Percentiles rank a stretch among this genome's conserved stretches.
Conservation (phyloP, 2,888 invertebrate species). For the Nipponacmea schrenckii region DNA sequence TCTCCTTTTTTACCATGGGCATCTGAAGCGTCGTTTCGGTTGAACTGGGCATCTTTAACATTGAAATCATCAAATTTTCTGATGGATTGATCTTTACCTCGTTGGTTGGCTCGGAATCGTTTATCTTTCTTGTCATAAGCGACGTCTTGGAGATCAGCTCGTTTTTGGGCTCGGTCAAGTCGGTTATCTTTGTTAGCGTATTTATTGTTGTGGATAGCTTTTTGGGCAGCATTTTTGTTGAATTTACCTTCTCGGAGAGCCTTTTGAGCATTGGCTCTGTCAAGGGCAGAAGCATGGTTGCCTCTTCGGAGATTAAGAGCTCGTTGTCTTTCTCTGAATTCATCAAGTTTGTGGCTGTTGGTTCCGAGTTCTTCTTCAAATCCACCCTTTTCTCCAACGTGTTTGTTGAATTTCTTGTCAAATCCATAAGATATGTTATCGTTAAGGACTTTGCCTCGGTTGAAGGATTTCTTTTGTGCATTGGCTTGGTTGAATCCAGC, state of each 20-base stretch:
- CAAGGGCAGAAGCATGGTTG: slow-evolving; percentile 25
- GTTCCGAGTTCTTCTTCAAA: slow-evolving; percentile 31
- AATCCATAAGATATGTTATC: slow-evolving; percentile 29
- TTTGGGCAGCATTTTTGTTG: slow-evolving; percentile 30
- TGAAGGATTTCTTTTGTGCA: slow-evolving; percentile 28
- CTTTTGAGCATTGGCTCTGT: slow-evolving; percentile 25
- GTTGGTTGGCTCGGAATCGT: slow-evolving; percentile 25
- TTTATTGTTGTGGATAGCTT: slow-evolving; percentile 26
- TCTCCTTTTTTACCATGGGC: slow-evolving; percentile 23
- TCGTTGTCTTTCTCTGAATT: slow-evolving; percentile 27
- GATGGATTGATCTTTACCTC: slow-evolving; percentile 25
- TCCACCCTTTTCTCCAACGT: slow-evolving; percentile 21
- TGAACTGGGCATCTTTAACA: slow-evolving; percentile 25
- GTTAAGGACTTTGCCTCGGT: slow-evolving; percentile 26
- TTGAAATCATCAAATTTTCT: slow-evolving; percentile 29
- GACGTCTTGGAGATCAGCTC: slow-evolving; percentile 26
- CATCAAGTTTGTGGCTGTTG: slow-evolving; percentile 23
- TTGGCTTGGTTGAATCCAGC: slow-evolving; percentile 28
- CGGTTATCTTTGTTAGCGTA: slow-evolving; percentile 26
- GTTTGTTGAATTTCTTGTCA: slow-evolving; percentile 30
- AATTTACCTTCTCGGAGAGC: slow-evolving; percentile 29
- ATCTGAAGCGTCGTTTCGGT: slow-evolving; percentile 27
- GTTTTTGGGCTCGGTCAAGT: slow-evolving; percentile 29
- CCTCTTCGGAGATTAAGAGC: slow-evolving; percentile 23
- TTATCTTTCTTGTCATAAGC: slow-evolving; percentile 30